Percentiles rank a stretch among this genome's conserved stretches.
Evolutionary conservation across 2,797 vertebrate species (phyloP).

Genomic region (Avahi laniger): DNA sequence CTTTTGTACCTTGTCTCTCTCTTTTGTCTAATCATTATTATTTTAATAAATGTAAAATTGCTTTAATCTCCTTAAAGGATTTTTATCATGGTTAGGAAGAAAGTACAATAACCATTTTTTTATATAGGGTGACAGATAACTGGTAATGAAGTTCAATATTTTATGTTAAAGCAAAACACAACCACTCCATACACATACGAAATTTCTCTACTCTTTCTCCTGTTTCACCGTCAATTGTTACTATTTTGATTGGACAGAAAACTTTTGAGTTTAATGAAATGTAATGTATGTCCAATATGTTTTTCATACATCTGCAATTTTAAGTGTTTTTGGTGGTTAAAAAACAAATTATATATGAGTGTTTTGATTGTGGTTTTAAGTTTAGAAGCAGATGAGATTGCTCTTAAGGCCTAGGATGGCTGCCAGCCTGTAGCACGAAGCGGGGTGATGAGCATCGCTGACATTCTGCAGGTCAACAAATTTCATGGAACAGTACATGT

Average conservation of each 20-base stretch:
- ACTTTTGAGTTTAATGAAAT: not conserved
- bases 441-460: not conserved
- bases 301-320: not conserved
- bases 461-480: not conserved
- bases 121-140: not conserved
- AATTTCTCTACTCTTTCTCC: not conserved
- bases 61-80: not conserved
- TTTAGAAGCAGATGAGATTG: not conserved
- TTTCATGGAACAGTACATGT: not conserved
- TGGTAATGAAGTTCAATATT: not conserved
- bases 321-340: not conserved
- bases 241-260: slow-evolving; percentile 13
- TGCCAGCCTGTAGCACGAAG: not conserved
- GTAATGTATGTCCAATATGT: not conserved
- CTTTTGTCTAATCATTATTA: not conserved
- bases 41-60: not conserved
- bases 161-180: slow-evolving; percentile 3
- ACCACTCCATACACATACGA: not conserved
- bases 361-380: slow-evolving; percentile 23
- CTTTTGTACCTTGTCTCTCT: not conserved
- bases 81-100: not conserved
- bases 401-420: not conserved
- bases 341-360: not conserved
- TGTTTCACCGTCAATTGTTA: slow-evolving; percentile 1
- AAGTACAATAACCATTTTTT: not conserved